These are phyloP conservation scores for Mesorhabditis belari DNA, from an alignment of 2,888 invertebrate genomes.

Conservation along the genomic window DNA sequence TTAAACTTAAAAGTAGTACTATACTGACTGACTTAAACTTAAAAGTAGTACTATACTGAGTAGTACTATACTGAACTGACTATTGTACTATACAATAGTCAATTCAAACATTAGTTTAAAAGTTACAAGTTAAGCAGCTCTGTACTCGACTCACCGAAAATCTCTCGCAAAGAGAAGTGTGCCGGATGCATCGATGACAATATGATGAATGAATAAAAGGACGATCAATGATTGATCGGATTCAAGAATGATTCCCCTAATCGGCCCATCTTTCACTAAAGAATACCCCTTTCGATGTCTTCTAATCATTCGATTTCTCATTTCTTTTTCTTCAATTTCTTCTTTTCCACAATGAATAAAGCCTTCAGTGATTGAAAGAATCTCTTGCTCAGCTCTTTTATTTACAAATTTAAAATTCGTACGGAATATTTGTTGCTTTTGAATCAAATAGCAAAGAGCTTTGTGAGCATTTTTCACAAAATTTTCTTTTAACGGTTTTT, in stretches of 20 bases:
- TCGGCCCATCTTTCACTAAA: background rate
- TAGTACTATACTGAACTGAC: too few relatives aligned
- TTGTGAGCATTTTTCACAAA: background rate
- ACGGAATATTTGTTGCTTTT: slow-evolving; percentile 14
- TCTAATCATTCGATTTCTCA: background rate
- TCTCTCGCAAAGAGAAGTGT: slow-evolving; percentile 10
- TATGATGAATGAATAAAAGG: slow-evolving; percentile 25
- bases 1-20: too few relatives aligned
- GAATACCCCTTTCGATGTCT: background rate
- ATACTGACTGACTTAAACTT: too few relatives aligned
- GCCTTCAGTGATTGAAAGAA: slow-evolving; percentile 22
- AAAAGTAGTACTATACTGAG: too few relatives aligned
- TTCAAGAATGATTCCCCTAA: background rate
- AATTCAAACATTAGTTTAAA: too few relatives aligned
- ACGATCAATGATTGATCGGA: slow-evolving; percentile 4
- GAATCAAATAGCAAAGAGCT: slow-evolving; percentile 9
- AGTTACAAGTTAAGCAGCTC: too few relatives aligned
- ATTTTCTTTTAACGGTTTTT: background rate
- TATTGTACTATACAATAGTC: too few relatives aligned
- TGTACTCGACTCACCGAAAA: background rate
- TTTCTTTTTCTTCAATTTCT: background rate
- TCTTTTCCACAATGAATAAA: slow-evolving; percentile 4
- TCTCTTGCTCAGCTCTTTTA: slow-evolving; percentile 5
- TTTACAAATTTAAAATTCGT: slow-evolving; percentile 5
- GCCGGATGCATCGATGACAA: slow-evolving; percentile 27